Conservation (phyloP, 1,140 invertebrate genomes). For the Ceratoteleas bidentatus region DNA sequence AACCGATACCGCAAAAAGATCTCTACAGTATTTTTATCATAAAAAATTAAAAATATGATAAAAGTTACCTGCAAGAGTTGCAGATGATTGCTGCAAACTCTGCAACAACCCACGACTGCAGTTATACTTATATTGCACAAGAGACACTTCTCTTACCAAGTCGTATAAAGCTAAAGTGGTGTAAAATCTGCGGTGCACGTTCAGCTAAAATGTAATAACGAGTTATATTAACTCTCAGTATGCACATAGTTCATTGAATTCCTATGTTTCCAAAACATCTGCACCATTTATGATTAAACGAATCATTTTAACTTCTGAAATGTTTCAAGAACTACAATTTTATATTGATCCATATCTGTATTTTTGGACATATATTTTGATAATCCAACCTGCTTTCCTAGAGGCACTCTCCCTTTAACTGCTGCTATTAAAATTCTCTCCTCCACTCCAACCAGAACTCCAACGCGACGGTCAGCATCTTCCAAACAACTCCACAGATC, state of each 20-base stretch:
- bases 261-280: too few species aligned
- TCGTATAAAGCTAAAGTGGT: constrained; percentile 95
- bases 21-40: too few species aligned
- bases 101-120: constrained; percentile 94
- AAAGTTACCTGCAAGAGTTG: constrained; percentile 94
- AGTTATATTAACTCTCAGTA: too few species aligned
- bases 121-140: constrained; percentile 93
- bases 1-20: too few species aligned
- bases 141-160: constrained; percentile 93
- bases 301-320: too few species aligned
- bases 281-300: too few species aligned
- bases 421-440: constrained; percentile 93
- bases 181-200: constrained; percentile 89
- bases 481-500: constrained; percentile 92
- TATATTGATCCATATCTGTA: too few species aligned
- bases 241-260: too few species aligned
- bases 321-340: too few species aligned
- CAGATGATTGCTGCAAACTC: constrained; percentile 95
- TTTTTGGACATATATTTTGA: background rate
- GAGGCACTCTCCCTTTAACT: constrained; percentile 86
- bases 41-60: background rate
- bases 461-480: constrained; percentile 91
- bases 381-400: constrained; percentile 81
- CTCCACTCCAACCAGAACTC: constrained; percentile 93
- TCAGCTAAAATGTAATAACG: constrained; percentile 69